phyloP scores from a whole-genome alignment of 2,888 invertebrate genomes.

The Ramazzottius varieornatus region DNA sequence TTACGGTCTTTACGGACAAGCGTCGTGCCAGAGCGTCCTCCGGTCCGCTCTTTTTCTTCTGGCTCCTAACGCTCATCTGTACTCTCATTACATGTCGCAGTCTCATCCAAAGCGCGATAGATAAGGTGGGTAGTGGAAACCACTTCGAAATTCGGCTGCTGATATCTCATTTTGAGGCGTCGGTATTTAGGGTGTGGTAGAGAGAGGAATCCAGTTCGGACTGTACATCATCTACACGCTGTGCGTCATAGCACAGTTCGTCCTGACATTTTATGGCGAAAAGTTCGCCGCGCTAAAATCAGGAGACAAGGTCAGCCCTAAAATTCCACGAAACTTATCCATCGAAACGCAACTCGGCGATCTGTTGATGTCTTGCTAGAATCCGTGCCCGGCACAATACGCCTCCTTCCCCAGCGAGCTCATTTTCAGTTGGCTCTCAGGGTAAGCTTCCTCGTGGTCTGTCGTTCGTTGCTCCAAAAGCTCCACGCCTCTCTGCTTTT shows the following conservation, averaged over 20 bases:
- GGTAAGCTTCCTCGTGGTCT: too few relatives aligned
- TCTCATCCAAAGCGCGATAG: neutral
- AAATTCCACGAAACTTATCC: neutral
- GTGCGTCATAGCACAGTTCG: neutral
- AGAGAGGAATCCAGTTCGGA: neutral
- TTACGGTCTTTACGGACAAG: neutral
- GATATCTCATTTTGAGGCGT: neutral
- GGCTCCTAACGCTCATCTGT: neutral
- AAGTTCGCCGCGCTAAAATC: neutral
- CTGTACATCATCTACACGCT: neutral
- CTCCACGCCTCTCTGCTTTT: neutral
- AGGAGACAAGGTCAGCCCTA: neutral
- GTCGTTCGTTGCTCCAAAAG: too few relatives aligned
- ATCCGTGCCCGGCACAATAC: neutral
- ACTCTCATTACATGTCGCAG: neutral
- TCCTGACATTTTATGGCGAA: neutral
- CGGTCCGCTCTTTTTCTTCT: neutral
- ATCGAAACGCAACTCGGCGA: neutral
- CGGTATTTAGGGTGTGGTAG: neutral
- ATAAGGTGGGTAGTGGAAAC: neutral
- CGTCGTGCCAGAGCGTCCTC: neutral
- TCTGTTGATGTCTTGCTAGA: neutral
- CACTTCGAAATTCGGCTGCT: neutral
- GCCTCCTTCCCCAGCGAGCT: neutral
- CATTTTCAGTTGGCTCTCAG: neutral